Conservation (phyloP, 2,888 invertebrate species). For the Eupsilia transversa region DNA sequence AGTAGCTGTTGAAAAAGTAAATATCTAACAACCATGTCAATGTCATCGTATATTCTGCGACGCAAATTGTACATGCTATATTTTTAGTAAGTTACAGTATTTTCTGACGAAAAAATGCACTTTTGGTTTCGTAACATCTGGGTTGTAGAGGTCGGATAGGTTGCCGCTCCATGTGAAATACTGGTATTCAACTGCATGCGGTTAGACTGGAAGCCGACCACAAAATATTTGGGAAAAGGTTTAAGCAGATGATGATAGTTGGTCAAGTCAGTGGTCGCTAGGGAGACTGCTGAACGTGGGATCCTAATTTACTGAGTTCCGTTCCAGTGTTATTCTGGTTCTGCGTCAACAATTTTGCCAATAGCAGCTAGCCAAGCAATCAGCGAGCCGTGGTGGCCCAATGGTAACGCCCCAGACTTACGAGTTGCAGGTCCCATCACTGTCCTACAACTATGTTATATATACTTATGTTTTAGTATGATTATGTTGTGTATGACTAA, state of each 20-base stretch:
- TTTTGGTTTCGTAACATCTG: no score
- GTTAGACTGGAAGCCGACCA: neutral
- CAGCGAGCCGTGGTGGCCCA: no score
- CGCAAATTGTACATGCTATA: constrained; percentile 26
- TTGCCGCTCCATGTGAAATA: neutral
- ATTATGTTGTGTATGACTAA: no score
- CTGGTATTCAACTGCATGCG: neutral
- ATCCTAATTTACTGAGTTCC: no score
- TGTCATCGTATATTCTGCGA: constrained; percentile 26
- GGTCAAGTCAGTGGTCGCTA: neutral
- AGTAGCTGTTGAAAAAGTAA: constrained; percentile 20
- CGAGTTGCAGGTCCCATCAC: no score
- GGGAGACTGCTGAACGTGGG: neutral
- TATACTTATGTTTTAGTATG: no score
- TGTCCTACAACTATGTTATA: no score
- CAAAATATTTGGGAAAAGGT: no score
- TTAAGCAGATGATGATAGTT: no score
- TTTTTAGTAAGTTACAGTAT: constrained; percentile 24
- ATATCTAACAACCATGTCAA: constrained; percentile 24
- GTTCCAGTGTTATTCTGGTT: neutral
- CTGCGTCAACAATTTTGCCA: neutral
- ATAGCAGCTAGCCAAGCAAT: no score
- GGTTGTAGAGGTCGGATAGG: no score
- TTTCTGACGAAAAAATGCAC: constrained; percentile 13
- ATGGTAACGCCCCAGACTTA: no score